These are phyloP conservation scores for Charadrius vociferus DNA, from an alignment of 2,113 vertebrate species.

Conservation along the genomic window DNA sequence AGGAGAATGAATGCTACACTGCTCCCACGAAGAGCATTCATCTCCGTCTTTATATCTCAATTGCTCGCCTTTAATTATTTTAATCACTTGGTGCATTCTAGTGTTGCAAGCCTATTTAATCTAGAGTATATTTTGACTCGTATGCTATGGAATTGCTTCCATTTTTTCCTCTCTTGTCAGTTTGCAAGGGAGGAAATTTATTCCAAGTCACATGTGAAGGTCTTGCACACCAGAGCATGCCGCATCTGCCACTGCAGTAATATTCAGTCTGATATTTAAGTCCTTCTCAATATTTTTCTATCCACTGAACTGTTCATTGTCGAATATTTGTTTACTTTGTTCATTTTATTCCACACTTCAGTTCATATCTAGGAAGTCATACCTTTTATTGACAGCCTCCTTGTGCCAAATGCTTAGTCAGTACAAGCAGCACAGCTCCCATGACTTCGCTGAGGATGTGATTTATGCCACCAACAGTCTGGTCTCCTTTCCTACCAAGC, in stretches of 20 bases:
- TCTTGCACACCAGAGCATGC: neutral
- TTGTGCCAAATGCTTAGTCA: neutral
- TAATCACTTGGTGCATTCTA: constrained; percentile 51
- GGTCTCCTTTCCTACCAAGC: neutral
- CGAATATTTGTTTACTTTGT: neutral
- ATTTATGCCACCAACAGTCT: neutral
- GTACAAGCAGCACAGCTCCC: neutral
- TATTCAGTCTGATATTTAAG: neutral
- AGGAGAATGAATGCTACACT: constrained; percentile 17
- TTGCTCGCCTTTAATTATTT: constrained; percentile 68
- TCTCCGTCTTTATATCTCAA: constrained; percentile 68
- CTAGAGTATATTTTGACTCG: constrained; percentile 22
- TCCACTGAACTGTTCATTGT: neutral
- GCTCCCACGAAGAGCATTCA: constrained; percentile 22
- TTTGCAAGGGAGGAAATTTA: neutral
- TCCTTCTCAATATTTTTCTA: neutral
- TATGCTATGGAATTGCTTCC: neutral
- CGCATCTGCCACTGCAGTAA: neutral
- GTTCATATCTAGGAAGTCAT: neutral
- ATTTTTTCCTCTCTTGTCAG: neutral
- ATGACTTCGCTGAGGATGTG: fast-evolving
- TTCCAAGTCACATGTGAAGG: neutral
- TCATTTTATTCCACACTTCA: neutral
- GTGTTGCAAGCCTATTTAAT: constrained; percentile 53
- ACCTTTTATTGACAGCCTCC: neutral